phyloP scores from a whole-genome alignment of 92 coral and sea anemone genomes.

The Zoanthus solanderi region DNA sequence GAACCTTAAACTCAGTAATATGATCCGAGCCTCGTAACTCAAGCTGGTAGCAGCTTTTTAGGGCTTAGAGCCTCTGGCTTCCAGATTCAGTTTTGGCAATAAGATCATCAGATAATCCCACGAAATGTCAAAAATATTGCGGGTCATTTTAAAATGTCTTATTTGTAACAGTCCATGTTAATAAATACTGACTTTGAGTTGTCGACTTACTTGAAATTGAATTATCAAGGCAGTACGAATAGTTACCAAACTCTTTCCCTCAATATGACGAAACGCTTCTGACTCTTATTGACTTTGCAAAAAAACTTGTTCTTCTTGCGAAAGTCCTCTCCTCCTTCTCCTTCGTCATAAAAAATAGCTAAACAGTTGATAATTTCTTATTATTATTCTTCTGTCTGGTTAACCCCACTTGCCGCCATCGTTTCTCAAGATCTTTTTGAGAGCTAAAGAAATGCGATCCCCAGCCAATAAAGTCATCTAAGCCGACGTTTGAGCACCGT shows the following conservation, averaged over 20 bases:
- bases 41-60: background rate
- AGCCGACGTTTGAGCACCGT: background rate
- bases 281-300: conserved; percentile 20
- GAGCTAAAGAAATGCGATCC: background rate
- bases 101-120: background rate
- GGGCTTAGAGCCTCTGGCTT: background rate
- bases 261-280: background rate
- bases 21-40: too few relatives aligned
- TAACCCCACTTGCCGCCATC: conserved; percentile 5
- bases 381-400: conserved; percentile 17
- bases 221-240: too few relatives aligned
- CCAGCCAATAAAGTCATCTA: background rate
- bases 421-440: background rate
- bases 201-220: conserved; percentile 22
- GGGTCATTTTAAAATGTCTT: background rate
- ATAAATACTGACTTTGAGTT: conserved; percentile 35
- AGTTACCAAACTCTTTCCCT: background rate
- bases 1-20: too few relatives aligned
- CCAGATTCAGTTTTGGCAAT: background rate
- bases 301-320: conserved; percentile 58
- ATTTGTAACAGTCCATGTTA: background rate
- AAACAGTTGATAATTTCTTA: conserved; percentile 45
- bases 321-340: conserved; percentile 61
- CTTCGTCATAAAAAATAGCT: conserved; percentile 59
- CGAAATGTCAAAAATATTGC: background rate